Base-by-base conservation (phyloP, 2,888 invertebrate genomes). In the Brachyopa scutellaris region DNA sequence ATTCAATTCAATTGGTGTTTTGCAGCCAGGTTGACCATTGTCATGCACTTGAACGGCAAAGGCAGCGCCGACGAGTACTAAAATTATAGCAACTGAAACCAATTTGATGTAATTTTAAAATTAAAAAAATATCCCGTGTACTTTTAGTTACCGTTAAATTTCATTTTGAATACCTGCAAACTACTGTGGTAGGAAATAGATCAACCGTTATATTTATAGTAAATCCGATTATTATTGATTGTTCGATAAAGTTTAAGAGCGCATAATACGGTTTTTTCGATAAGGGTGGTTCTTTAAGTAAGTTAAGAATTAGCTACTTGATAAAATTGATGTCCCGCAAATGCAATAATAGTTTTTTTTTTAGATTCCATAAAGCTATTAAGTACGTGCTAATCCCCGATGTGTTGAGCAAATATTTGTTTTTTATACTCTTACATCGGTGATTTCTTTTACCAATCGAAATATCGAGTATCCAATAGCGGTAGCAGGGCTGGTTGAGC, bases 1-100 rank as follows among this genome's bases (percentile, higher is more conserved):
- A 19, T 85, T 62, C 1, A 88, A 11, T 49, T 88, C 89, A 11
- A 73, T 73, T 13, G 84, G 67, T 2, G 87, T 85, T 47, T 85
- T 86, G 70, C 88, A 88, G 5, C 84, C 86, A 0, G 88, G 89
- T 59, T 86, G 86, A 1, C 89, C 88, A 77, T 86, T 77, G 29
- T 85, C 85, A 21, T 79, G 55, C 11, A 74, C 45, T 1, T 53
- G 47, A 8, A 2, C 33, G 26, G 67, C 61, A 4, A 13, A 31
- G 9, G 55, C 15, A 1, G 57, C n/a, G 5, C 73, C 33, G 8
- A 61, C 17, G 0, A 55, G 23, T 17, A 33, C 11, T 7, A 59
- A 21, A 17, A 61, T n/a, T 5, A 49, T 4, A 6, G 23, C 40
- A 9, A 59, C 70, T 61, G 11, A 36, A 36, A 19, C n/a, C n/a